Evolutionary conservation across 2,888 invertebrate species (phyloP), one percentile per base, ranked within the genome.

Genomic region (Oxycera nigricornis): DNA sequence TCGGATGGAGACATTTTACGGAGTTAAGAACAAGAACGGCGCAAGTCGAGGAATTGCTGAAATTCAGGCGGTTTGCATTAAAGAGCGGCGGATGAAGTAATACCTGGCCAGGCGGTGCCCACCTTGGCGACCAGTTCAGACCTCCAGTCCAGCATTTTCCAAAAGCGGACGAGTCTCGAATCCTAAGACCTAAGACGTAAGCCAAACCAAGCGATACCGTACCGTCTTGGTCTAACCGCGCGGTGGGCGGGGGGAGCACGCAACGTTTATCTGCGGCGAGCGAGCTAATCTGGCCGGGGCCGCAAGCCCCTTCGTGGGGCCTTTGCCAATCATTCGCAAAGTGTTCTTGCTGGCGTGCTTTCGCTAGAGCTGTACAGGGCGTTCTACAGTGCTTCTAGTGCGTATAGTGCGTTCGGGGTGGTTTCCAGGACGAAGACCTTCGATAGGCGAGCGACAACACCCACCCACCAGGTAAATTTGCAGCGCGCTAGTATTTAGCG

Each of bases 251-350:
- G 41, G 65, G 65, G 65, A 65, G 65, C 41, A 11, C 20, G 17
- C 39, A 24, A 35, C 20, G 61, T n/a, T 65, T 65, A 65, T 39
- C 65, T 39, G 24, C 31, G 1, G 30, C n/a, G n/a, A n/a, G 9
- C 30, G 11, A 39, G 22, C 39, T 39, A 65, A 11, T 14, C 14
- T n/a, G 31, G 14, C 20, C 39, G 65, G 20, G 24, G 65, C 39
- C 20, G 39, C 39, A 11, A 65, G 39, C 20, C 41, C 26, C 39
- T 22, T 41, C 14, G 30, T 39, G 24, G 39, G 11, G 22, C 6
- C 65, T 65, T 65, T 24, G 61, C 41, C 35, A 35, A 65, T 65
- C 65, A 65, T 65, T 65, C 39, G 39, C 39, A 65, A 30, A 24
- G 39, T 39, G 65, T 65, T 65, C 65, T 65, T 65, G 39, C 24